These are phyloP conservation scores for Lasaia peninsularis DNA, from an alignment of 1,140 invertebrate species.

Conservation along the genomic window DNA sequence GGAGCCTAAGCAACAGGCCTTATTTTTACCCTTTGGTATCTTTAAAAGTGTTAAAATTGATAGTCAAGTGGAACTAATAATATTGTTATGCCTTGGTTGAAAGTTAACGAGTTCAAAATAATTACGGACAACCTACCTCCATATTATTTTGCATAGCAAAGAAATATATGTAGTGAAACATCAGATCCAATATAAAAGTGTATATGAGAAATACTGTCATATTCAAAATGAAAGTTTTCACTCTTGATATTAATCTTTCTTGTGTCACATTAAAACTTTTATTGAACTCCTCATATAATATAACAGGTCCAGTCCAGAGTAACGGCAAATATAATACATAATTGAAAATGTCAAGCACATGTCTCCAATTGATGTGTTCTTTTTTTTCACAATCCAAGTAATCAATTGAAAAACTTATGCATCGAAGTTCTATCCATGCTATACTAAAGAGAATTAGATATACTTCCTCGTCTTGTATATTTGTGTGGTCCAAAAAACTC, in stretches of 20 bases:
- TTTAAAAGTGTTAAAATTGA: no score
- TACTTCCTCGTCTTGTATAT: constrained; percentile 64
- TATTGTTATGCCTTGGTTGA: constrained; percentile 3
- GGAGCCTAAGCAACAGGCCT: no score
- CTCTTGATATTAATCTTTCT: constrained; percentile 53
- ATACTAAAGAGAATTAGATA: constrained; percentile 65
- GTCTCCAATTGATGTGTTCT: constrained; percentile 29
- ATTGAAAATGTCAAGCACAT: constrained; percentile 60
- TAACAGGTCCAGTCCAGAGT: constrained; percentile 87
- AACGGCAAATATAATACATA: constrained; percentile 91
- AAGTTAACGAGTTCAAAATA: no score
- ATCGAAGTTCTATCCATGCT: constrained; percentile 70
- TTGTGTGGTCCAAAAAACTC: constrained; percentile 48
- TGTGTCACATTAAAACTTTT: constrained; percentile 54
- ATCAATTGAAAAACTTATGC: constrained; percentile 66
- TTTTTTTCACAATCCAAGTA: constrained; percentile 41
- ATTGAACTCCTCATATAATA: constrained; percentile 84
- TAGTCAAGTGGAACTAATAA: no score
- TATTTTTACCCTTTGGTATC: no score
- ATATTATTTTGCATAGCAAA: constrained; percentile 83
- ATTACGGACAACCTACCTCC: constrained; percentile 77
- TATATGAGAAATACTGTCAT: constrained; percentile 84
- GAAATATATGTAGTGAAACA: constrained; percentile 88
- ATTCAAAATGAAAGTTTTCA: constrained; percentile 72
- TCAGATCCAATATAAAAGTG: constrained; percentile 83